These are phyloP conservation scores for Phrynocephalus versicolor DNA, from an alignment of 2,113 vertebrate genomes.

Conservation along the genomic window DNA sequence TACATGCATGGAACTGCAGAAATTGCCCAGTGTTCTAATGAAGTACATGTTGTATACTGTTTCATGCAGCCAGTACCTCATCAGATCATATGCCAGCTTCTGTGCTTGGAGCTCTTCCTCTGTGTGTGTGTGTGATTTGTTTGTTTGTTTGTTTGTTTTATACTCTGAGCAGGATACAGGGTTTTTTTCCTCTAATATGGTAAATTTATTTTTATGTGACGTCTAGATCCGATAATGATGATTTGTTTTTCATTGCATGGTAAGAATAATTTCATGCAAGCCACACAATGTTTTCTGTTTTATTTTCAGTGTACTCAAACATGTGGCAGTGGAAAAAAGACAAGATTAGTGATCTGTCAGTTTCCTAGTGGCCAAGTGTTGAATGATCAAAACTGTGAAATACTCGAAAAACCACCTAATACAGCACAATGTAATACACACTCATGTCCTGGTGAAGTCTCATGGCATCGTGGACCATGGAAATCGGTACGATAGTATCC, in stretches of 20 bases:
- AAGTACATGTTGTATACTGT: too few relatives aligned
- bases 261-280: background rate
- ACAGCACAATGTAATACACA: conserved; percentile 86
- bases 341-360: conserved; percentile 92
- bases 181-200: background rate
- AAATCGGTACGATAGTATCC: conserved; percentile 92
- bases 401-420: conserved; percentile 86
- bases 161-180: too few relatives aligned
- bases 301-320: conserved; percentile 87
- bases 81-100: too few relatives aligned
- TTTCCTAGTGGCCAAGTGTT: conserved; percentile 85
- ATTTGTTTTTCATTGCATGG: background rate
- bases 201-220: background rate
- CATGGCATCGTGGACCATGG: conserved; percentile 93
- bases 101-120: too few relatives aligned
- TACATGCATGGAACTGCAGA: too few relatives aligned
- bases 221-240: too few relatives aligned
- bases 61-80: too few relatives aligned
- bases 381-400: conserved; percentile 89
- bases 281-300: conserved; percentile 26
- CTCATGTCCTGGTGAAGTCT: conserved; percentile 84
- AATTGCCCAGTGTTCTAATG: too few relatives aligned
- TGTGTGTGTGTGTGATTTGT: too few relatives aligned
- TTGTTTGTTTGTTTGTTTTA: too few relatives aligned
- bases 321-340: conserved; percentile 89